Conservation (phyloP, 2,888 invertebrate genomes). For the Rhodophaea formosa region DNA sequence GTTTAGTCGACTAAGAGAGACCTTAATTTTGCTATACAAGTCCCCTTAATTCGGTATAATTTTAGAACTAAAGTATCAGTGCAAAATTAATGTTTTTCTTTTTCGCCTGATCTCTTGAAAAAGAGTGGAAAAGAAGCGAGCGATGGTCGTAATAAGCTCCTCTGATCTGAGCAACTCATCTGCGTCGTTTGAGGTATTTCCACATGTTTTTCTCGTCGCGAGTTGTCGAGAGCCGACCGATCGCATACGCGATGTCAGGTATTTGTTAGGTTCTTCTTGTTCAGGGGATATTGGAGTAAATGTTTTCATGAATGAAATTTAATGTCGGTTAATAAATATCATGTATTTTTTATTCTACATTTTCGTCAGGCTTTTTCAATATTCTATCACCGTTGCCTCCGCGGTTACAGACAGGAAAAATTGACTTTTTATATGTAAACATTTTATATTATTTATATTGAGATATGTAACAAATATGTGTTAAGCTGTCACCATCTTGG, state of each 20-base stretch:
- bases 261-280: constrained; percentile 65
- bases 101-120: constrained; percentile 21
- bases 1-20: constrained; percentile 13
- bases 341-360: neutral
- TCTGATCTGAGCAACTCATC: constrained; percentile 52
- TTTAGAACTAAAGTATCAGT: neutral
- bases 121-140: constrained; percentile 29
- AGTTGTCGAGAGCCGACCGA: constrained; percentile 46
- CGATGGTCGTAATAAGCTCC: constrained; percentile 47
- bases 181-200: constrained; percentile 72
- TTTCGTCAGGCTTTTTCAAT: neutral
- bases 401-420: neutral
- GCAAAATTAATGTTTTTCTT: constrained; percentile 5
- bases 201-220: constrained; percentile 58
- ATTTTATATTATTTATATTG: neutral
- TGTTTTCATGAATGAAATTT: neutral
- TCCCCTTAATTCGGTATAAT: neutral
- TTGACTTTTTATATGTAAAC: neutral
- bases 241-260: constrained; percentile 59
- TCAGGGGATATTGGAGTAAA: constrained; percentile 27
- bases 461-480: neutral
- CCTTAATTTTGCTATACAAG: neutral
- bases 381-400: neutral
- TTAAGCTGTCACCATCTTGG: neutral
- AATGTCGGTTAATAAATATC: neutral